phyloP scores from a whole-genome alignment of 2,113 vertebrate genomes.

The Helogale parvula region DNA sequence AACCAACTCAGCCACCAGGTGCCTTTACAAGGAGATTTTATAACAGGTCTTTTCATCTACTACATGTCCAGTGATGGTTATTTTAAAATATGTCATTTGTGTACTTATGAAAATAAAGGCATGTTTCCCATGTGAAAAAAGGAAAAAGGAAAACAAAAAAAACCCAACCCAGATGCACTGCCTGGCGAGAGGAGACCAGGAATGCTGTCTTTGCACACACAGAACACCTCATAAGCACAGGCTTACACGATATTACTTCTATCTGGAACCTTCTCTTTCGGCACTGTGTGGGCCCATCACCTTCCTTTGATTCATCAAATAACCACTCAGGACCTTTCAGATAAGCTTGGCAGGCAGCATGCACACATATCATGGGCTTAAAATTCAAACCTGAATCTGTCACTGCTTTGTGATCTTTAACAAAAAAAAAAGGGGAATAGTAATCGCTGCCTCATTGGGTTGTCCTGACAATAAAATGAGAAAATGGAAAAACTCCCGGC shows the following conservation, averaged over 20 bases:
- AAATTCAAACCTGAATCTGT: not conserved
- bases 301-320: not conserved
- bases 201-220: not conserved
- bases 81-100: too few species aligned
- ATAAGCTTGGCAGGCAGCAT: not conserved
- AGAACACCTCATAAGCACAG: not conserved
- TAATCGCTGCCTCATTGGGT: not conserved
- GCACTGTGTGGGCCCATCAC: fast-evolving
- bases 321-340: not conserved
- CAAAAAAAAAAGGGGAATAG: not conserved
- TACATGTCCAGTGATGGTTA: too few species aligned
- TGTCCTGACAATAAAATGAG: not conserved
- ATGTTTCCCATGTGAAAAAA: too few species aligned
- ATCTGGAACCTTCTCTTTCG: not conserved
- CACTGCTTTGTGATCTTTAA: not conserved
- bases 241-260: not conserved
- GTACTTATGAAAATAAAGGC: too few species aligned
- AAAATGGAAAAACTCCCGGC: not conserved
- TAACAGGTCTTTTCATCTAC: too few species aligned
- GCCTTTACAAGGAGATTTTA: too few species aligned
- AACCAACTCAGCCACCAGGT: too few species aligned
- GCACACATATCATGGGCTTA: not conserved
- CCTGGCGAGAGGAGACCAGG: not conserved
- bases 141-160: not conserved
- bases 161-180: too few species aligned